Conservation (phyloP, 2,888 invertebrate species). For the Platycheirus albimanus region DNA sequence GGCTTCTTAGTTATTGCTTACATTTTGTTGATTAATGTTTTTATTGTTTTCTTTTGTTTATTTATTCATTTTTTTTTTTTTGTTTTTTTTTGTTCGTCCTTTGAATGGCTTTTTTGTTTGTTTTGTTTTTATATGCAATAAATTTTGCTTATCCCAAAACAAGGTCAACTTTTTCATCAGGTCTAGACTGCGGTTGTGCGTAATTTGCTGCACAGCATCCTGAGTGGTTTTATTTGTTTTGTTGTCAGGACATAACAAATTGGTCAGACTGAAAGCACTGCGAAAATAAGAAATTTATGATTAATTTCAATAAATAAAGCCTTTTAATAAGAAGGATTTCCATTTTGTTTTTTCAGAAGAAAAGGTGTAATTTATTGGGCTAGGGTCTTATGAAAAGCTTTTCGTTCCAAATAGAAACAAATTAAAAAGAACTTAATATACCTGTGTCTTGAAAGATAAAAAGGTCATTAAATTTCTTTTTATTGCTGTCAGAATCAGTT, state of each 20-base stretch:
- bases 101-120: slow-evolving; percentile 47
- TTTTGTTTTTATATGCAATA: slow-evolving; percentile 45
- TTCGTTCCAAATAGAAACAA: too few species aligned
- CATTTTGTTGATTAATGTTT: slow-evolving; percentile 72
- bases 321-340: too few species aligned
- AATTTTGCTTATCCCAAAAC: slow-evolving; percentile 39
- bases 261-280: slow-evolving; percentile 13
- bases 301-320: slow-evolving; percentile 28
- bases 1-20: slow-evolving; percentile 69
- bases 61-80: slow-evolving; percentile 8
- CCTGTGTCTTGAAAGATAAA: too few species aligned
- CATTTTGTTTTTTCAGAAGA: too few species aligned
- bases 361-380: too few species aligned
- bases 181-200: slow-evolving; percentile 38
- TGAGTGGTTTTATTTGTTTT: slow-evolving; percentile 39
- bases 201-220: slow-evolving; percentile 38
- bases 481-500: too few species aligned
- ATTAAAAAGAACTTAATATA: too few species aligned
- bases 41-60: slow-evolving; percentile 62
- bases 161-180: slow-evolving; percentile 45
- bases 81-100: background rate
- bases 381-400: too few species aligned
- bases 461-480: too few species aligned
- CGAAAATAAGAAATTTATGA: slow-evolving; percentile 28
- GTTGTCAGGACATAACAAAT: slow-evolving; percentile 36